Conservation (phyloP, 2,113 vertebrate species). For the Rhizomys pruinosus region DNA sequence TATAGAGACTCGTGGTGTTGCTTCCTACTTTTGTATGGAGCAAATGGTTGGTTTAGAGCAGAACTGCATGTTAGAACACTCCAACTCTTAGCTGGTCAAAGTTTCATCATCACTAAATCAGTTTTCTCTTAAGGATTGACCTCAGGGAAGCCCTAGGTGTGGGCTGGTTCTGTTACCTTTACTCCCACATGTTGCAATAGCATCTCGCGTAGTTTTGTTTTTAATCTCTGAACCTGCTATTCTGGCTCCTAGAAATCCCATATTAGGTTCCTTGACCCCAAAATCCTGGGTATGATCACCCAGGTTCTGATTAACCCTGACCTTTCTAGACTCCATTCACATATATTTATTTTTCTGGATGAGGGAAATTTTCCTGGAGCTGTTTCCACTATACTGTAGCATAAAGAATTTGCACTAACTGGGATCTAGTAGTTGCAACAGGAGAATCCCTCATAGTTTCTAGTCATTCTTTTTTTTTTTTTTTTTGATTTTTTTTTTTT, state of each 20-base stretch:
- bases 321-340: not conserved
- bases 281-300: not conserved
- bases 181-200: not conserved
- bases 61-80: not conserved
- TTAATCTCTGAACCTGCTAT: not conserved
- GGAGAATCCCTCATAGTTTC: not conserved
- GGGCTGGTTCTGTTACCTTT: not conserved
- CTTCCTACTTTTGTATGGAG: not conserved
- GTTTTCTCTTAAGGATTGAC: not conserved
- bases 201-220: not conserved
- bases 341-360: not conserved
- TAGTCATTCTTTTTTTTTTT: not conserved
- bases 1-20: not conserved
- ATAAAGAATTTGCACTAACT: not conserved
- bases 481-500: no score
- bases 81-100: not conserved
- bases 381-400: rapidly evolving
- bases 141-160: not conserved
- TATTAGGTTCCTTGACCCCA: not conserved
- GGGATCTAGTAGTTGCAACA: not conserved
- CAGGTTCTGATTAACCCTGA: not conserved
- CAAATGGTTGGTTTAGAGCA: not conserved
- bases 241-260: not conserved
- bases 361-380: not conserved
- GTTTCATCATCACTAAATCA: not conserved